Conservation (phyloP, 1,140 invertebrate species). For the Anastrepha obliqua region DNA sequence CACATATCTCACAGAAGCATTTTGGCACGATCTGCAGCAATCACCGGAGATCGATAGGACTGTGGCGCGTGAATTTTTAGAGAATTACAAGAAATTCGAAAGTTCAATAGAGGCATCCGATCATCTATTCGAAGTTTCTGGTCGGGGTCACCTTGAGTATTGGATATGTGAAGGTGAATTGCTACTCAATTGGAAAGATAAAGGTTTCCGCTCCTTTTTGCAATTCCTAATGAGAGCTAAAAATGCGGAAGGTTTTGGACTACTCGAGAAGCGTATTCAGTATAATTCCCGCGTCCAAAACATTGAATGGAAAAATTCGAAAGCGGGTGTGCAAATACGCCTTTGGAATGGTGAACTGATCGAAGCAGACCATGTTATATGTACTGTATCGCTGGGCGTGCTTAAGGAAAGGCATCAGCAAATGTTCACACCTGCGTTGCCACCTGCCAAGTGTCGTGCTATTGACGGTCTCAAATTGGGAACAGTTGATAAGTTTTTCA, state of each 20-base stretch:
- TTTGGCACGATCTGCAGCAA: constrained; percentile 65
- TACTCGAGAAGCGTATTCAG: constrained; percentile 69
- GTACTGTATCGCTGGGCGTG: constrained; percentile 82
- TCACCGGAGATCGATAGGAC: constrained; percentile 60
- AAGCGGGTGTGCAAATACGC: constrained; percentile 69
- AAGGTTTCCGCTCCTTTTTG: constrained; percentile 78
- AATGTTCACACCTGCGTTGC: constrained; percentile 80
- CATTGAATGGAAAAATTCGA: constrained; percentile 72
- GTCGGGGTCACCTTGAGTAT: constrained; percentile 76
- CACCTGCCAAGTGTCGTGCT: constrained; percentile 77
- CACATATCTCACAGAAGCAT: constrained; percentile 74
- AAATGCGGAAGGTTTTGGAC: constrained; percentile 60
- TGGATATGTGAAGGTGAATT: constrained; percentile 78
- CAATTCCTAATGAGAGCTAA: constrained; percentile 75
- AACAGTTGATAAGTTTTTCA: constrained; percentile 85
- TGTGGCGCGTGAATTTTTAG: constrained; percentile 75
- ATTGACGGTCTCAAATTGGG: constrained; percentile 83
- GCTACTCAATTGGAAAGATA: constrained; percentile 79
- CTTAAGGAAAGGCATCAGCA: constrained; percentile 78
- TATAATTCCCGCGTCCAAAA: constrained; percentile 76
- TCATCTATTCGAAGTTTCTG: constrained; percentile 79
- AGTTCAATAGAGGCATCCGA: constrained; percentile 78
- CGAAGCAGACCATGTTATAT: constrained; percentile 80
- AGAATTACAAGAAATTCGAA: constrained; percentile 76
- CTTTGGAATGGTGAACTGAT: constrained; percentile 79